Evolutionary conservation across 2,113 vertebrate genomes (phyloP), one percentile per base, ranked within the genome.

Genomic region (Diphyllodes magnificus): DNA sequence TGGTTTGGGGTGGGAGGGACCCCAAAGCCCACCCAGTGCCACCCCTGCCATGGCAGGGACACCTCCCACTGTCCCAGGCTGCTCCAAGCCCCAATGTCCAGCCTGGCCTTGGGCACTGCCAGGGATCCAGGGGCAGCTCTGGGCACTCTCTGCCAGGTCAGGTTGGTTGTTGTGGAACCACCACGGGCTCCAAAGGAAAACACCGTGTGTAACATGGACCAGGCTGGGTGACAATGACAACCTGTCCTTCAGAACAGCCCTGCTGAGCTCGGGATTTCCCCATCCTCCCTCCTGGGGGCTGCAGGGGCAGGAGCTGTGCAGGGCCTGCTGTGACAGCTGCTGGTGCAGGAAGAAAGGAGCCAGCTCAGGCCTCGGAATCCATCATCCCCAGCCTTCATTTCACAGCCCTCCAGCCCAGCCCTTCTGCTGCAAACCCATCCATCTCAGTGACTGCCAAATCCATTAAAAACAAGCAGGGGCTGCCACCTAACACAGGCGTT

Each of bases 161-260:
- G 35, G 49, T 7, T 25, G 16, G 16, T 1, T 4, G 1, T 3
- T 5, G 1, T 8, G 66, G 76, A 9, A 8, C 16, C 27, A 6
- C 11, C 35, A 22, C 0, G 4, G 51, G 37, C 13, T 49, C 15
- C 73, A 17, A 2, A n/a, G 18, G 33, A 20, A 20, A 42, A 7
- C 7, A 3, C 30, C 2, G 8, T 0, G 8, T 7, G 79, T 10
- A 3, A 3, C 23, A 1, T 0, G 3, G 19, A 4, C 0, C 23
- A 3, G 60, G 28, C 11, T 7, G 31, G 31, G 6, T 3, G 44
- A 8, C 49, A 21, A 2, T 0, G 22, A 10, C 54, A 18, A 0
- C 9, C 15, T 39, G 24, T 31, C 44, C 61, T 28, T 6, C 45
- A 10, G 8, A 14, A 10, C 9, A 1, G 4, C n/a, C 6, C 20